Conservation (phyloP, 2,113 vertebrate species). For the Nothoprocta perdicaria region DNA sequence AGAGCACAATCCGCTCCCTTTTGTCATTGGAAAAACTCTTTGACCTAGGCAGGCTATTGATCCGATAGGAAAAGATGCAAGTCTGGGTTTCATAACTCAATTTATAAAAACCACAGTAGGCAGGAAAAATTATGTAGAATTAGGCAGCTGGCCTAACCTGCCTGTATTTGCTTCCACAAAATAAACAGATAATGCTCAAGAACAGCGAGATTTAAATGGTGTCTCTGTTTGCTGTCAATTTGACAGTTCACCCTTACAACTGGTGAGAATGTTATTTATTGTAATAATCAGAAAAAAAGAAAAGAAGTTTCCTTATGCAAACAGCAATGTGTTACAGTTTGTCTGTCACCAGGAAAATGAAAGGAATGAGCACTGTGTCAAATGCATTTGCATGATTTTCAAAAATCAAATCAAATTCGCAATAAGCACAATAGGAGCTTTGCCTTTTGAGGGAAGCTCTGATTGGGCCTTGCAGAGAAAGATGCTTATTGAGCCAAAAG, state of each 20-base stretch:
- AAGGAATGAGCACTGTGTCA: background rate
- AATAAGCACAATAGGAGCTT: background rate
- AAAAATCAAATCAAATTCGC: no score
- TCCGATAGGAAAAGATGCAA: background rate
- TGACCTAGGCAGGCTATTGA: background rate
- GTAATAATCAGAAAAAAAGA: background rate
- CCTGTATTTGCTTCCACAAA: background rate
- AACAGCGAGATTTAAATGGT: background rate
- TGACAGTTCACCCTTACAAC: background rate
- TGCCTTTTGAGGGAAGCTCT: background rate
- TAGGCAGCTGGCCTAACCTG: constrained; percentile 16
- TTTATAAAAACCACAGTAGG: background rate
- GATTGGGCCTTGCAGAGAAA: background rate
- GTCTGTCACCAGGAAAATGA: background rate
- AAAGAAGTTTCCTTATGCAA: background rate
- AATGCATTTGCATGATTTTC: background rate
- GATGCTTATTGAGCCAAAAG: background rate
- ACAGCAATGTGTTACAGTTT: background rate
- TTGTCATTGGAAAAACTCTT: background rate
- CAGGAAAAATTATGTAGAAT: background rate
- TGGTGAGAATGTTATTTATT: background rate
- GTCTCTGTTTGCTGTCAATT: background rate
- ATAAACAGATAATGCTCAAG: constrained; percentile 2
- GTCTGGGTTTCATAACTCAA: background rate
- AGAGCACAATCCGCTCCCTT: background rate